These are phyloP conservation scores for Cosmorhoe ocellata DNA, from an alignment of 2,888 invertebrate genomes.

Conservation along the genomic window DNA sequence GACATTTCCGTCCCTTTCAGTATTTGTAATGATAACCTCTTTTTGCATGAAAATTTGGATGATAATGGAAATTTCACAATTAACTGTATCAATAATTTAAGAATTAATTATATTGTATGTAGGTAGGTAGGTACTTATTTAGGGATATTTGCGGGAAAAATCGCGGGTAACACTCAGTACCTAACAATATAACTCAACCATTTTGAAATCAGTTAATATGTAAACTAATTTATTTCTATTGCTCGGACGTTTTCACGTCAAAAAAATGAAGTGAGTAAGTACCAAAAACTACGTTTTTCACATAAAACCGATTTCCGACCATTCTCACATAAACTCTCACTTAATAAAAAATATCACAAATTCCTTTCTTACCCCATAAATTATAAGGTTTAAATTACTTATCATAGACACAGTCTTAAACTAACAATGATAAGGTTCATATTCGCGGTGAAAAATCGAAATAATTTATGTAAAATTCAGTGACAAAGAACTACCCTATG, in stretches of 20 bases:
- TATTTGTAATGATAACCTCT: too few species aligned
- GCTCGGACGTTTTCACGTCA: neutral
- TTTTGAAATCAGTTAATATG: too few species aligned
- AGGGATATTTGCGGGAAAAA: too few species aligned
- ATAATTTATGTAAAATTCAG: constrained; percentile 30
- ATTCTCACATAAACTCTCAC: constrained; percentile 20
- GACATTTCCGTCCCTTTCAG: too few species aligned
- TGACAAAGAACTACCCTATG: constrained; percentile 64
- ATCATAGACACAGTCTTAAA: neutral
- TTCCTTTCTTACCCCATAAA: constrained; percentile 17
- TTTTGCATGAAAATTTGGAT: too few species aligned
- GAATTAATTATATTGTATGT: too few species aligned
- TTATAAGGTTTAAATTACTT: constrained; percentile 16
- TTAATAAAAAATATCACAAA: constrained; percentile 18
- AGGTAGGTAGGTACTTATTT: too few species aligned
- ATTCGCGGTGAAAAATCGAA: constrained; percentile 7
- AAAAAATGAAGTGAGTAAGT: too few species aligned
- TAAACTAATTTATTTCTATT: neutral
- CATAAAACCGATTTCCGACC: constrained; percentile 7
- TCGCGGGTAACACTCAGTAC: too few species aligned
- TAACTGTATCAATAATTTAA: too few species aligned
- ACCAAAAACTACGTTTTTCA: neutral
- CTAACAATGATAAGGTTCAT: constrained; percentile 1
- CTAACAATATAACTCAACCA: too few species aligned
- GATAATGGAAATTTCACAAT: too few species aligned